These are phyloP conservation scores for Xenopus petersii DNA, from an alignment of 2,797 vertebrate genomes.

Conservation along the genomic window DNA sequence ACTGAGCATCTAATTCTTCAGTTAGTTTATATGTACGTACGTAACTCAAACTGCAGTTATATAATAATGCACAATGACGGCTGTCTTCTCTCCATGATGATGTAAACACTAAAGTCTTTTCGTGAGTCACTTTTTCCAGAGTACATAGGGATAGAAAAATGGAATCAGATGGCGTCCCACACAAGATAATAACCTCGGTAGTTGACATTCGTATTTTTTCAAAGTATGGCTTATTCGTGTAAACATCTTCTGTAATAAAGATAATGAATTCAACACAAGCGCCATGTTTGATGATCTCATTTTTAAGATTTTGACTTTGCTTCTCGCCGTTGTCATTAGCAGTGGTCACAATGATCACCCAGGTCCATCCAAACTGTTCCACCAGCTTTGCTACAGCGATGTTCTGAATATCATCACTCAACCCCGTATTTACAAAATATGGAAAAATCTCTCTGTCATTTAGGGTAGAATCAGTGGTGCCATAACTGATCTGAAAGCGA, in stretches of 20 bases:
- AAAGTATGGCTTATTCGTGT: not conserved
- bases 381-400: not conserved
- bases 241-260: not conserved
- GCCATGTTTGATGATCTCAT: not conserved
- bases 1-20: not conserved
- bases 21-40: too few relatives aligned
- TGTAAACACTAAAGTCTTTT: not conserved
- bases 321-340: conserved; percentile 18
- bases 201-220: not conserved
- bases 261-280: conserved; percentile 11
- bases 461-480: not conserved
- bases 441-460: conserved; percentile 3
- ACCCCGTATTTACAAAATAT: not conserved
- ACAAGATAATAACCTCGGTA: not conserved
- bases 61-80: not conserved
- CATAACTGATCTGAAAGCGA: conserved; percentile 8
- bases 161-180: not conserved
- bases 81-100: not conserved
- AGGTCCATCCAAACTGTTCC: conserved; percentile 16
- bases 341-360: conserved; percentile 10
- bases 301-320: not conserved
- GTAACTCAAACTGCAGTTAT: conserved; percentile 6
- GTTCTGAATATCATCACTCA: not conserved
- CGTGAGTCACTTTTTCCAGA: not conserved
- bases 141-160: not conserved